Evolutionary conservation across 2,888 invertebrate species (phyloP).

Genomic region (Drosophila glabriapex): DNA sequence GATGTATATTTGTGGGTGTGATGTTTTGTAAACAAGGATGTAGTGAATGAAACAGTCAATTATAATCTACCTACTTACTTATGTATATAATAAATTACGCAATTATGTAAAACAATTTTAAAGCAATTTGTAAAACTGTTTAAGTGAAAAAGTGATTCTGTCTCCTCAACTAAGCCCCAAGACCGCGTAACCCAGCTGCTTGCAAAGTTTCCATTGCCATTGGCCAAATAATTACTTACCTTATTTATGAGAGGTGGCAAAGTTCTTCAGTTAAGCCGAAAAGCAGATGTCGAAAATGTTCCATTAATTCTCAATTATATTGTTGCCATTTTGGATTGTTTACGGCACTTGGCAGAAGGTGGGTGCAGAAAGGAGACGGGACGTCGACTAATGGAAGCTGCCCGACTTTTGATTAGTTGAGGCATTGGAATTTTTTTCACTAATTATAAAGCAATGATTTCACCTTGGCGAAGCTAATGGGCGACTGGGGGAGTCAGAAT

Average conservation of each 20-base stretch:
- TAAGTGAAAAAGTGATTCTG: too few species aligned
- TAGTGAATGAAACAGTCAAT: not conserved
- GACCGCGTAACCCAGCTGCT: not conserved
- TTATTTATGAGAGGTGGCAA: slow-evolving; percentile 24
- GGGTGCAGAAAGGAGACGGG: not conserved
- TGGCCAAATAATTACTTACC: slow-evolving; percentile 32
- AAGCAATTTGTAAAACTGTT: not conserved
- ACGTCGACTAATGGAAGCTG: slow-evolving; percentile 7
- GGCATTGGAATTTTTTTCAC: slow-evolving; percentile 19
- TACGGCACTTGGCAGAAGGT: not conserved
- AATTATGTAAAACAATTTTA: not conserved
- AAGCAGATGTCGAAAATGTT: slow-evolving; percentile 39
- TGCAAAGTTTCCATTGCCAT: slow-evolving; percentile 5
- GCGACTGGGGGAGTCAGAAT: not conserved
- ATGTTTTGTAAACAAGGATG: not conserved
- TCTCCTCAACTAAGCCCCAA: too few species aligned
- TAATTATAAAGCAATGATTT: slow-evolving; percentile 35
- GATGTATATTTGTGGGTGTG: not conserved
- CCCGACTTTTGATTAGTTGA: slow-evolving; percentile 18
- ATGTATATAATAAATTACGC: not conserved
- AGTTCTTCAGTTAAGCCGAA: slow-evolving; percentile 30
- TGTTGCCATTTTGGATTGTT: slow-evolving; percentile 28
- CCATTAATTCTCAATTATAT: slow-evolving; percentile 47
- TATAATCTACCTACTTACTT: not conserved
- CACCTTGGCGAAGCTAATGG: slow-evolving; percentile 13